Evolutionary conservation across 2,888 invertebrate genomes (phyloP), one percentile per base, ranked within the genome.

Genomic region (Protodeltote pygarga): DNA sequence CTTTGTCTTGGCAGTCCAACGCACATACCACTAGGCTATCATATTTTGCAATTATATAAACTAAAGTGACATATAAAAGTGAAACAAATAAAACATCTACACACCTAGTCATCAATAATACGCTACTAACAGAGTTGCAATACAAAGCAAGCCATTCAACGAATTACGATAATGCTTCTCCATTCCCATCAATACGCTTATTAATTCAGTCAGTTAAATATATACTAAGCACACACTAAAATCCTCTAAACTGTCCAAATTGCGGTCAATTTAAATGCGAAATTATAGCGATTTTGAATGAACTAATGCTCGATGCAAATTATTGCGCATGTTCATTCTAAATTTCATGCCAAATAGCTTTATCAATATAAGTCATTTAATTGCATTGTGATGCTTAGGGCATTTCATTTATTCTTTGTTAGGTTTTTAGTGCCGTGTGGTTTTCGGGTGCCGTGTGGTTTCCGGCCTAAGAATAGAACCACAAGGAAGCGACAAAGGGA

Each of bases 281-380:
- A 77, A 77, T 76, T 70, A 70, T 68, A 65, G 66, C 51, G 31
- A 59, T 66, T 67, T 33, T 28, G 23, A 39, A 21, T 34, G 54
- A 53, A 64, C 60, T 66, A 63, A 69, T 65, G 50, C 41, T 32
- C 37, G 32, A 60, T 62, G 47, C 63, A 70, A 72, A 75, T 75
- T 67, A 64, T 31, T 41, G 53, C 50, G 29, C n/a, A n/a, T n/a
- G n/a, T 50, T 42, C 45, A 52, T 44, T 50, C 46, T 38, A 53
- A 57, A 60, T 62, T 61, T 63, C 35, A 32, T 40, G 35, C 38
- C 46, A 60, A 63, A 73, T 68, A 60, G 49, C 47, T 55, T 46
- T 66, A 70, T 66, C 65, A 65, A 73, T 73, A n/a, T 65, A 62
- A 52, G 65, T 49, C 44, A 44, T 64, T 65, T 58, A 40, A 57